Base-by-base conservation (phyloP, 2,888 invertebrate genomes). In the Rhingia rostrata region DNA sequence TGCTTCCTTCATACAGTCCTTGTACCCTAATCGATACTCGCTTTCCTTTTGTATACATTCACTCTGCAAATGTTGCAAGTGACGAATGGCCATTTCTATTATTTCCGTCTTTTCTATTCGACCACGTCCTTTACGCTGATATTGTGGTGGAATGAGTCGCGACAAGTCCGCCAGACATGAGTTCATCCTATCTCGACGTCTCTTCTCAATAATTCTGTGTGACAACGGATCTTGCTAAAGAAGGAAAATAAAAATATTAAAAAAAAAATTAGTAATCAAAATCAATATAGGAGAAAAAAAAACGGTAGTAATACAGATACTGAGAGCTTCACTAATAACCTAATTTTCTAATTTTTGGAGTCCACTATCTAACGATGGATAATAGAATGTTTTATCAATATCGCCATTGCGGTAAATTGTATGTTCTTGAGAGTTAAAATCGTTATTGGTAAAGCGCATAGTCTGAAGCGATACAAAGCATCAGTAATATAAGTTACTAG, bases 71-170 rank as follows among this genome's bases (percentile, higher is more conserved):
- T 96, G 96, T 90, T 97, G 97, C 92, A 99, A 95, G 89, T 98
- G 98, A 74, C 97, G 95, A 86, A 98, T 98, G 49, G 98, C 98
- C 98, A 98, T 98, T 92, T 99, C 98, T 78, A 99, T 98, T 82
- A 99, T 98, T 92, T 99, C 98, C 0, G 98, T 98, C 92, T 99
- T 99, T 91, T 99, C 99, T 60, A 99, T 97, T 49, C 99, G 93
- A 12, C 98, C 98, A 69, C 98, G 94, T 6, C 98, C 98, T 92
- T 98, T 98, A 92, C 98, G 97, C 89, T 98, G 93, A 91, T 97
- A 98, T 88, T 97, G 96, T 0, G 97, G 95, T 0, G 98, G 99
- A 85, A 99, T 98, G 66, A 99, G 94, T 45, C 97, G 94, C 67
- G 98, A 97, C 37, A 99, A 93, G 91, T 98, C 98, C 0, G 98